A percentile compares a stretch with the other conserved stretches of the same genome.
phyloP scores from a whole-genome alignment of 1,140 invertebrate genomes.

The Drosophila miranda region DNA sequence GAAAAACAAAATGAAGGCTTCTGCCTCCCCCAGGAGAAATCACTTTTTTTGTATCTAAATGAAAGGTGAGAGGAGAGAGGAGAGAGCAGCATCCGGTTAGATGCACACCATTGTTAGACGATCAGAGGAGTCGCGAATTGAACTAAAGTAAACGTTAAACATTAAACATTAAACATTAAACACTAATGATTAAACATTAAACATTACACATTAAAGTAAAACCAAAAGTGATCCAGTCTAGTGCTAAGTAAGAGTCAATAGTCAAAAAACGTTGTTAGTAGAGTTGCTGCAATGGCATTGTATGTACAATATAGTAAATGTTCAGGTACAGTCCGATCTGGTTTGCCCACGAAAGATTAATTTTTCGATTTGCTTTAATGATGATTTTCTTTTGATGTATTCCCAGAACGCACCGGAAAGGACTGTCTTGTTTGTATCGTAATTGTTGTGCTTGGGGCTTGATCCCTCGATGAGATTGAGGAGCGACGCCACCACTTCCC shows the following conservation, averaged over 20 bases:
- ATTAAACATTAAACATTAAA: not conserved
- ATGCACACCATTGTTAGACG: slow-evolving; percentile 3
- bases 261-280: slow-evolving; percentile 61
- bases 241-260: slow-evolving; percentile 26
- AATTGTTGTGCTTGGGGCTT: slow-evolving; percentile 34
- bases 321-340: slow-evolving; percentile 28
- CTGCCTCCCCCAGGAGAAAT: no score
- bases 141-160: slow-evolving; percentile 23
- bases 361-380: slow-evolving; percentile 3
- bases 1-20: not conserved
- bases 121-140: slow-evolving; percentile 28
- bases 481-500: slow-evolving; percentile 22
- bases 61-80: slow-evolving; percentile 4
- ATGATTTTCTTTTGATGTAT: not conserved
- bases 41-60: slow-evolving; percentile 4
- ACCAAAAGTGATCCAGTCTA: slow-evolving; percentile 72
- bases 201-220: slow-evolving; percentile 17
- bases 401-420: slow-evolving; percentile 16
- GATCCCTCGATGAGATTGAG: slow-evolving; percentile 24
- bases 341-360: not conserved
- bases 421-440: slow-evolving; percentile 30
- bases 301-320: slow-evolving; percentile 36
- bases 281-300: slow-evolving; percentile 65
- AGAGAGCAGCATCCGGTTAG: no score
- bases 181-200: not conserved